Evolutionary conservation across 2,797 vertebrate genomes (phyloP), one percentile per base, ranked within the genome.

Genomic region (Potorous gilbertii): DNA sequence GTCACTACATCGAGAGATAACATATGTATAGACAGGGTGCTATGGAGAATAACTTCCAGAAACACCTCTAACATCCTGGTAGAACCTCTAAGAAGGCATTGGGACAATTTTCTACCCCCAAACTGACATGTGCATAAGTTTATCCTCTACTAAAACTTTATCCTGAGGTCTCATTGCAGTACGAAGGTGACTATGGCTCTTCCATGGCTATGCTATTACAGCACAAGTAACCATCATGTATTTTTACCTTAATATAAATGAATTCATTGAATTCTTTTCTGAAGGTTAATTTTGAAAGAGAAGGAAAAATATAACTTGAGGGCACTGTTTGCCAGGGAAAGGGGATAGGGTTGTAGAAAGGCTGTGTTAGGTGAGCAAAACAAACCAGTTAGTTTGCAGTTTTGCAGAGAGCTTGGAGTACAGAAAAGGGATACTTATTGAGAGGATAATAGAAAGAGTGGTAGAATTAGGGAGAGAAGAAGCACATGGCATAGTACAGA

Each of bases 401-500:
- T 46, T 34, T 54, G 28, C 50, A 50, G 46, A 57, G n/a, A 46
- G 40, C 66, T 56, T 93, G 3, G 50, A 94, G 74, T 12, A 91
- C 54, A 92, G 95, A 55, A 81, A 74, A 81, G 56, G 1, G 46
- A 81, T 46, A 12, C 55, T 57, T 34, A 52, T 94, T 59, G 27
- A 66, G 56, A 59, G 57, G 94, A 92, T 94, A 59, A 90, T 74
- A 29, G 52, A 50, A 0, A 57, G 24, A 40, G n/a, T 34, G 91
- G 91, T 91, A 54, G 50, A 93, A 59, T 90, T 59, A 93, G 50
- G 57, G n/a, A 92, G 27, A 93, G 18, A 34, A 90, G n/a, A 91
- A 87, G 27, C 11, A 91, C 8, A 55, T 9, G 66, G n/a, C 66
- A 3, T 55, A 54, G 12, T 24, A 8, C 56, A 50, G 74, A 90